Percentiles rank a stretch among this genome's conserved stretches.
These are phyloP conservation scores for Loriculus beryllinus DNA, from an alignment of 2,797 vertebrate species.

Conservation along the genomic window DNA sequence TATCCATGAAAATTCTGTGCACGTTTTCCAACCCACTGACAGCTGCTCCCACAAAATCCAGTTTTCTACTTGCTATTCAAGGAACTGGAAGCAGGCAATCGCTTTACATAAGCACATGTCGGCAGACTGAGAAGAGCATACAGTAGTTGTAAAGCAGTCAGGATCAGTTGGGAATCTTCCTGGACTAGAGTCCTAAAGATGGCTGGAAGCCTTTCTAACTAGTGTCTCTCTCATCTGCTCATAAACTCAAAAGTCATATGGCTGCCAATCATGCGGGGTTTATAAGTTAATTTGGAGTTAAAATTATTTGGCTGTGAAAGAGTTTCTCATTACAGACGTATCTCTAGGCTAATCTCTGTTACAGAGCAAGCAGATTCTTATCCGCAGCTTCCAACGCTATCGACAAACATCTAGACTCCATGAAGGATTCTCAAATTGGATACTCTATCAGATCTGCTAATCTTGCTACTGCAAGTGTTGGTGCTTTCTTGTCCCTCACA, in stretches of 20 bases:
- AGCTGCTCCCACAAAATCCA: slow-evolving; percentile 29
- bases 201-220: background rate
- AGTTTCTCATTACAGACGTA: background rate
- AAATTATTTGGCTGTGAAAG: slow-evolving; percentile 16
- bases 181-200: background rate
- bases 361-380: slow-evolving; percentile 37
- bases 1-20: slow-evolving; percentile 19
- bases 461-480: background rate
- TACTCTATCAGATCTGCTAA: background rate
- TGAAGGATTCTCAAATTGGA: background rate
- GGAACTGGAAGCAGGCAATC: background rate
- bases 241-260: slow-evolving; percentile 13
- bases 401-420: background rate
- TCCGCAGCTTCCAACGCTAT: slow-evolving; percentile 1
- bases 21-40: background rate
- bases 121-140: background rate
- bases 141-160: background rate
- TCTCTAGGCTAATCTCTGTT: background rate
- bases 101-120: background rate
- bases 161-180: background rate
- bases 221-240: background rate
- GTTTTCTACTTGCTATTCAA: slow-evolving; percentile 10
- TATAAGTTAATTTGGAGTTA: background rate
- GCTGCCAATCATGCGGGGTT: background rate
- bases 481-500: background rate